A percentile compares a stretch with the other conserved stretches of the same genome.
These are phyloP conservation scores for Leucopternis melanops DNA, from an alignment of 2,113 vertebrate species.

Conservation along the genomic window DNA sequence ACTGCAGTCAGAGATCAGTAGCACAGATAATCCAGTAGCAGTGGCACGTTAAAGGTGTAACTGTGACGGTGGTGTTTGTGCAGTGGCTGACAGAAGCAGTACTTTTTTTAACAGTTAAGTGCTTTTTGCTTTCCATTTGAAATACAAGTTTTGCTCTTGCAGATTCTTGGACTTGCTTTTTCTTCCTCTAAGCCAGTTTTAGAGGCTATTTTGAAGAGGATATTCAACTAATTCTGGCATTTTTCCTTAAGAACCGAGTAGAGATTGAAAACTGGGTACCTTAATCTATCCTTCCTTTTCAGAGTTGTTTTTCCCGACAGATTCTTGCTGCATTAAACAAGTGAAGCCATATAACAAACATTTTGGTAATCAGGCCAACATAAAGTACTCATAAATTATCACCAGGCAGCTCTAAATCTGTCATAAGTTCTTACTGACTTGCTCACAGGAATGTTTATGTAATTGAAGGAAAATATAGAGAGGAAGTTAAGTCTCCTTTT, in stretches of 20 bases:
- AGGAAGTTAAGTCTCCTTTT: conserved; percentile 25
- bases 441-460: conserved; percentile 41
- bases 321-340: not conserved
- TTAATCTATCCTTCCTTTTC: not conserved
- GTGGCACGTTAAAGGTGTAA: not conserved
- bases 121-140: not conserved
- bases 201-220: not conserved
- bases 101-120: not conserved
- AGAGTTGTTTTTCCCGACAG: not conserved
- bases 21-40: not conserved
- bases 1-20: not conserved
- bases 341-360: conserved; percentile 3
- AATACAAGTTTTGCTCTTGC: not conserved
- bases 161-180: not conserved
- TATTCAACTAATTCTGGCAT: not conserved
- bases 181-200: not conserved
- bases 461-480: conserved; percentile 14
- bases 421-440: conserved; percentile 27
- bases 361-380: conserved; percentile 21
- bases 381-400: conserved; percentile 41
- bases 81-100: not conserved
- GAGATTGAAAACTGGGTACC: not conserved
- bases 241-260: not conserved
- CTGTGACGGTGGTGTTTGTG: not conserved
- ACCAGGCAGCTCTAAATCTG: conserved; percentile 47